A percentile compares a stretch with the other conserved stretches of the same genome.
phyloP scores from a whole-genome alignment of 2,113 vertebrate species.

The Mugil cephalus region DNA sequence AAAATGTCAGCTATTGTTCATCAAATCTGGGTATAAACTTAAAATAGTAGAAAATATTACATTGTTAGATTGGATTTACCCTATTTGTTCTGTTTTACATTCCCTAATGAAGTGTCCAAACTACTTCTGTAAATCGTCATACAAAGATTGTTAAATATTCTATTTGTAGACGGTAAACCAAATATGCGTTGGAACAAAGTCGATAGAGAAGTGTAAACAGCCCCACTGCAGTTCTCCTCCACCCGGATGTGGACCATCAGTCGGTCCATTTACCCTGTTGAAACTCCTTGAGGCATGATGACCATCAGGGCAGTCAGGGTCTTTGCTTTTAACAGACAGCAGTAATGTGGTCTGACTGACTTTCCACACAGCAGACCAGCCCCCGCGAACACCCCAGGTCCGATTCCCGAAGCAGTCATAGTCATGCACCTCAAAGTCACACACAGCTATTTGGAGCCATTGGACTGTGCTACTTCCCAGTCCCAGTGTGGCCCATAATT shows the following conservation, averaged over 20 bases:
- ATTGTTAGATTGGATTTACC: too few species aligned
- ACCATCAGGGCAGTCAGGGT: constrained; percentile 36
- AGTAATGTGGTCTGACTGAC: constrained; percentile 75
- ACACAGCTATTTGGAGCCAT: constrained; percentile 56
- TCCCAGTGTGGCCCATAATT: constrained; percentile 69
- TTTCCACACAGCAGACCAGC: constrained; percentile 48
- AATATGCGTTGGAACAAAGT: too few species aligned
- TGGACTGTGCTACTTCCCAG: constrained; percentile 67
- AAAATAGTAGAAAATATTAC: too few species aligned
- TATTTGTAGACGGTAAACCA: too few species aligned
- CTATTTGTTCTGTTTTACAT: too few species aligned
- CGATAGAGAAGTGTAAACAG: neutral
- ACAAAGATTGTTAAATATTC: too few species aligned
- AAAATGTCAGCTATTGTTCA: too few species aligned
- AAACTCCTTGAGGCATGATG: constrained; percentile 71
- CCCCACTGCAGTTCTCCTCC: constrained; percentile 13
- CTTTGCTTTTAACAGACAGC: constrained; percentile 65
- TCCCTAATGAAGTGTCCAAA: too few species aligned
- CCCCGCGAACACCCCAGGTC: constrained; percentile 6
- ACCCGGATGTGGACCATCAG: constrained; percentile 76
- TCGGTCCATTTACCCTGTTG: constrained; percentile 70
- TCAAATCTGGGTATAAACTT: too few species aligned
- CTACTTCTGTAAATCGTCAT: too few species aligned
- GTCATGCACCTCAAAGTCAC: constrained; percentile 73
- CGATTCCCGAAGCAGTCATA: constrained; percentile 68